Percentiles rank a stretch among this genome's conserved stretches.
These are phyloP conservation scores for Urophycis tenuis DNA, from an alignment of 2,797 vertebrate species.

Conservation along the genomic window DNA sequence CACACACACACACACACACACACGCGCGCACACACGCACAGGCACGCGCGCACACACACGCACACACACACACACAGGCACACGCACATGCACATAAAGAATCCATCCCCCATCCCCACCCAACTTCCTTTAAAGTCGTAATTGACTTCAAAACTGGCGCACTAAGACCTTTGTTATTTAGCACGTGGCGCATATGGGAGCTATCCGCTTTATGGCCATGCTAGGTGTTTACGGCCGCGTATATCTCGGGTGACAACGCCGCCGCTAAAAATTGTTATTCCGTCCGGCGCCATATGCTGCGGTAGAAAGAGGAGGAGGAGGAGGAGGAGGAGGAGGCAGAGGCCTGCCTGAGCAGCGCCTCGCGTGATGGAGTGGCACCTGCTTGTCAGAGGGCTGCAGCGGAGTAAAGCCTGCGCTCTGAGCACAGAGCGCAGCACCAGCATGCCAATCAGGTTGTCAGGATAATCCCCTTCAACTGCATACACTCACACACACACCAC, in stretches of 20 bases:
- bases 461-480: slow-evolving; percentile 59
- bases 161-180: slow-evolving; percentile 16
- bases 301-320: slow-evolving; percentile 48
- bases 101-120: slow-evolving; percentile 27
- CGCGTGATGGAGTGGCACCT: slow-evolving; percentile 80
- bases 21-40: too few species aligned
- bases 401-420: slow-evolving; percentile 77
- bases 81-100: neutral
- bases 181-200: neutral
- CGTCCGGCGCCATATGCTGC: slow-evolving; percentile 73
- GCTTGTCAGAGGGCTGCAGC: slow-evolving; percentile 77
- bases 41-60: slow-evolving; percentile 2
- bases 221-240: slow-evolving; percentile 20
- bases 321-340: too few species aligned
- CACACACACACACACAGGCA: too few species aligned
- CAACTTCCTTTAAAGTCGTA: slow-evolving; percentile 21
- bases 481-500: slow-evolving; percentile 19
- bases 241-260: slow-evolving; percentile 27
- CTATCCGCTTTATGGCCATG: slow-evolving; percentile 23
- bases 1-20: neutral
- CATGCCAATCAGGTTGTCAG: slow-evolving; percentile 76
- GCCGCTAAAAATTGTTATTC: slow-evolving; percentile 68
- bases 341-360: slow-evolving; percentile 49
- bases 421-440: slow-evolving; percentile 67
- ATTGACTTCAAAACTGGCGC: slow-evolving; percentile 8